These are phyloP conservation scores for Australoheros facetus DNA, from an alignment of 2,797 vertebrate genomes.

Conservation along the genomic window DNA sequence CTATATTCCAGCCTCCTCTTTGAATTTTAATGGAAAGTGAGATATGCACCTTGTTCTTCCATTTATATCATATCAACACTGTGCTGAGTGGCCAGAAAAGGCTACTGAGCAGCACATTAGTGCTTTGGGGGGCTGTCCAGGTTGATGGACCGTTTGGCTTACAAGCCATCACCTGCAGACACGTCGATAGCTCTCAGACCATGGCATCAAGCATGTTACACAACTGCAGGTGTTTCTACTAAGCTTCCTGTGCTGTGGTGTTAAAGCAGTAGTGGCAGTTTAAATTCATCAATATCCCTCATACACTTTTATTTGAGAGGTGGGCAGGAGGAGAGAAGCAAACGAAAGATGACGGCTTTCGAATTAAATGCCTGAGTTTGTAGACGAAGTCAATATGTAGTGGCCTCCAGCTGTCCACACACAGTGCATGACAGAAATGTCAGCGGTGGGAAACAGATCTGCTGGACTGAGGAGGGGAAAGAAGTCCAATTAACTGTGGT, in stretches of 20 bases:
- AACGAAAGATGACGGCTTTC: background rate
- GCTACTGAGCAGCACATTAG: background rate
- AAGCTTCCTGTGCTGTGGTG: background rate
- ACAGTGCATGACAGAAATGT: no score
- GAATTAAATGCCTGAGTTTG: background rate
- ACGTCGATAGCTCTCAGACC: slow-evolving; percentile 29
- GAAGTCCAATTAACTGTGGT: no score
- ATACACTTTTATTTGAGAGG: background rate
- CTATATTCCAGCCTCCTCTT: background rate
- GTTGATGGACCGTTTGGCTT: slow-evolving; percentile 56
- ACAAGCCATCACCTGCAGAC: slow-evolving; percentile 33
- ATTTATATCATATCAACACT: slow-evolving; percentile 24
- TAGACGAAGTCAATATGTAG: background rate
- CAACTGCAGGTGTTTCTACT: slow-evolving; percentile 19
- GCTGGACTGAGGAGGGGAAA: no score
- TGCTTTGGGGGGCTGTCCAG: slow-evolving; percentile 11
- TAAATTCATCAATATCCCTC: background rate
- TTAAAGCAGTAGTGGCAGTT: background rate
- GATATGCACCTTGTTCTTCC: slow-evolving; percentile 29
- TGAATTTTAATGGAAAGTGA: slow-evolving; percentile 38
- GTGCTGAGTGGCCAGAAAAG: slow-evolving; percentile 28
- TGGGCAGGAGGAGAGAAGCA: background rate
- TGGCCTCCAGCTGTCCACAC: background rate
- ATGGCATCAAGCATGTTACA: slow-evolving; percentile 27
- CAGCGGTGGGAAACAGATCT: no score